Percentiles rank a stretch among this genome's conserved stretches.
These are phyloP conservation scores for Hartigia nigra DNA, from an alignment of 2,888 invertebrate genomes.

Conservation along the genomic window DNA sequence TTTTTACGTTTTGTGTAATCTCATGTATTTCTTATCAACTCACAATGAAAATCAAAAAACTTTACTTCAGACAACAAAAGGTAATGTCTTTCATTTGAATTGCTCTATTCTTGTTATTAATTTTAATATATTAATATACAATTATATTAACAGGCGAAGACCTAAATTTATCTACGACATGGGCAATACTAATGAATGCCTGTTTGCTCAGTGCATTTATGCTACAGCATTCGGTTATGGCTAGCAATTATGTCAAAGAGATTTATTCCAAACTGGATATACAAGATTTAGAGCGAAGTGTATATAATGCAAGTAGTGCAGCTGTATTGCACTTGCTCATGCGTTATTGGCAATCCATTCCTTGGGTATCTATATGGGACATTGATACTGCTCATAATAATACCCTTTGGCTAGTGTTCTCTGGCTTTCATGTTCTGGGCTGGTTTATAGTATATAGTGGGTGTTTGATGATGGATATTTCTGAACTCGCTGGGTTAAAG, in stretches of 20 bases:
- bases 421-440: conserved; percentile 67
- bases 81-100: conserved; percentile 26
- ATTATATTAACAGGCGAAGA: conserved; percentile 26
- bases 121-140: conserved; percentile 44
- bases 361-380: conserved; percentile 69
- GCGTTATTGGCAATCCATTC: conserved; percentile 68
- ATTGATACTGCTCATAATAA: conserved; percentile 66
- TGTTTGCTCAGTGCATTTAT: conserved; percentile 69
- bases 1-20: conserved; percentile 68
- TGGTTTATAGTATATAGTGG: conserved; percentile 74
- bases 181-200: conserved; percentile 65
- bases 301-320: conserved; percentile 55
- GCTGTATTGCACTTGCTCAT: conserved; percentile 67
- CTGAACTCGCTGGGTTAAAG: conserved; percentile 72
- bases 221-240: conserved; percentile 71
- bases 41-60: conserved; percentile 59
- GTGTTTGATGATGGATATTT: conserved; percentile 72
- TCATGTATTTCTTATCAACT: conserved; percentile 70
- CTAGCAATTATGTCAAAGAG: conserved; percentile 66
- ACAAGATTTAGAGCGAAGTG: conserved; percentile 56
- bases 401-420: conserved; percentile 67
- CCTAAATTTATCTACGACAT: conserved; percentile 57
- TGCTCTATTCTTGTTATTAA: conserved; percentile 11
- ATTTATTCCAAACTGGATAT: conserved; percentile 64
- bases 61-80: conserved; percentile 26